phyloP scores from a whole-genome alignment of 1,140 invertebrate species.

The Ericerus pela region DNA sequence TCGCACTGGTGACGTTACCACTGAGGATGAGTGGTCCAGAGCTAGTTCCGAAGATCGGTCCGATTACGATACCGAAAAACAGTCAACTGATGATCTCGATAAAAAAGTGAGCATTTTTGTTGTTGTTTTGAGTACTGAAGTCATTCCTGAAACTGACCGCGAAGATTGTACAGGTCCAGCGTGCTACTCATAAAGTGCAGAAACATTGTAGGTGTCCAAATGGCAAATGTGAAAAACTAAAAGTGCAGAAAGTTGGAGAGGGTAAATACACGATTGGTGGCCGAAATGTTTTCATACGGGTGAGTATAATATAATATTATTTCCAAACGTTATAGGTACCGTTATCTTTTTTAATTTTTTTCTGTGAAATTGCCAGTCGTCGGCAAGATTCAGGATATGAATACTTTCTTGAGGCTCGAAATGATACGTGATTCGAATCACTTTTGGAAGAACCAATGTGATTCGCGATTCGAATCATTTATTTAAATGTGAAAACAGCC shows the following conservation, averaged over 20 bases:
- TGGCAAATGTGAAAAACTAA: conserved; percentile 53
- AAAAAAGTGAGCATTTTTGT: conserved; percentile 30
- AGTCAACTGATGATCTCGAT: conserved; percentile 41
- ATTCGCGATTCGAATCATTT: too few relatives aligned
- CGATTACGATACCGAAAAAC: conserved; percentile 29
- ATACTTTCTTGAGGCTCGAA: not conserved
- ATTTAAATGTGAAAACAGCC: too few relatives aligned
- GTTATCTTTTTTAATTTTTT: not conserved
- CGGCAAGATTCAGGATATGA: not conserved
- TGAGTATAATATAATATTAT: conserved; percentile 29
- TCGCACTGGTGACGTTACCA: conserved; percentile 35
- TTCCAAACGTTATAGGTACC: not conserved
- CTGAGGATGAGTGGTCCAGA: conserved; percentile 51
- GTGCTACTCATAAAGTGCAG: conserved; percentile 48
- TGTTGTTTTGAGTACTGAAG: not conserved
- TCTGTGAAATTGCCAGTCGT: not conserved
- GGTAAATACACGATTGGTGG: conserved; percentile 68
- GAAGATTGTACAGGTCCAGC: conserved; percentile 38
- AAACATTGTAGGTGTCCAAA: conserved; percentile 49
- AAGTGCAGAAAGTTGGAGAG: conserved; percentile 62
- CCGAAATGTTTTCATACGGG: conserved; percentile 58
- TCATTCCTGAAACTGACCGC: not conserved
- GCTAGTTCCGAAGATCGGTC: conserved; percentile 44
- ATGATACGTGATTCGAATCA: not conserved
- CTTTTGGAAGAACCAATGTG: too few relatives aligned